Evolutionary conservation across 2,797 vertebrate genomes (phyloP), one percentile per base, ranked within the genome.

Genomic region (Chaetophractus vellerosus): DNA sequence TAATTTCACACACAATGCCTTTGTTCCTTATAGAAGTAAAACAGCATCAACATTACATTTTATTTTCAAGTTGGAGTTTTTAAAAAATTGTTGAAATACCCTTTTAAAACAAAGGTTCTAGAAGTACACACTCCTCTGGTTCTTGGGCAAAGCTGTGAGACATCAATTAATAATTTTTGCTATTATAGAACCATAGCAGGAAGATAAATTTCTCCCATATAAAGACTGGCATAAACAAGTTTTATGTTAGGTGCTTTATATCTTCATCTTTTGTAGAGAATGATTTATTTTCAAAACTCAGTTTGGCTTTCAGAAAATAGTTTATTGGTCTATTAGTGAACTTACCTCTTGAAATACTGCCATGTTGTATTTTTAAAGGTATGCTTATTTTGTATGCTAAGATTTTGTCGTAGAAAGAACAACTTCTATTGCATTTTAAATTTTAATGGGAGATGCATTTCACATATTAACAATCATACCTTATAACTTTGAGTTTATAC

Each of bases 261-360:
- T 74, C 15, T 86, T 9, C 6, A 88, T 88, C 36, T 71, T 50
- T 76, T 55, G 45, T 23, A 95, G 72, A 93, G 64, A 78, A 84
- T 63, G 23, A 36, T n/a, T 80, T 68, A 86, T 78, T 91, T 82
- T 86, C 12, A 83, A 93, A 75, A 88, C 18, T 61, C 26, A 94
- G 63, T 80, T 90, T 88, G 38, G 3, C 18, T 80, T 93, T 86
- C 59, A 91, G 28, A 91, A 85, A 94, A 83, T 41, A 88, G 41
- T 76, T 88, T 79, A 86, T 57, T 68, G 36, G 21, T 71, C 21
- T 79, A 50, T 28, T 86, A 88, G 7, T 31, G n/a, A 95, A 89
- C 31, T 66, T 82, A 57, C 1, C 71, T 64, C 26, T 80, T 45
- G 23, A 55, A n/a, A 74, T 50, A 66, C 23, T 83, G 36, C 63